These are phyloP conservation scores for Hyppa rectilinea DNA, from an alignment of 2,888 invertebrate species.

Conservation along the genomic window DNA sequence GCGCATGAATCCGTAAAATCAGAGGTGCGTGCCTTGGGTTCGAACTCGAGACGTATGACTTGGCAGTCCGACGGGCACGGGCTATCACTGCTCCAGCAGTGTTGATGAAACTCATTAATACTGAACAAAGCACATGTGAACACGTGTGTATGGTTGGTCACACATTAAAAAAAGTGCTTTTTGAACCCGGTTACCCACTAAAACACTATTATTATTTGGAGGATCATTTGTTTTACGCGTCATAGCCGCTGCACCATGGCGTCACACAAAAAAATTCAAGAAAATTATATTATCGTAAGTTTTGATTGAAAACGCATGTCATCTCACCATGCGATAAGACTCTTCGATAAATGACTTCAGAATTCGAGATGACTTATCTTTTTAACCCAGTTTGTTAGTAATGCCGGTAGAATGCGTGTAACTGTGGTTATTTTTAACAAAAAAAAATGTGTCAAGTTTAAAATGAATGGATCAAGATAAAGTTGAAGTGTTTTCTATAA, in stretches of 20 bases:
- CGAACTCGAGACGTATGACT: too few relatives aligned
- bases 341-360: slow-evolving; percentile 24
- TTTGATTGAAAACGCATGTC: slow-evolving; percentile 32
- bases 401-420: slow-evolving; percentile 21
- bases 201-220: too few relatives aligned
- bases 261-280: not conserved
- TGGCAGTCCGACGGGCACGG: too few relatives aligned
- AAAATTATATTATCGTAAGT: slow-evolving; percentile 9
- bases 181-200: too few relatives aligned
- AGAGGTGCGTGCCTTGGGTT: too few relatives aligned
- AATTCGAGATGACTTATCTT: slow-evolving; percentile 45
- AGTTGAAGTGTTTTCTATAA: slow-evolving; percentile 25
- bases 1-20: too few relatives aligned
- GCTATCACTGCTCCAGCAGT: too few relatives aligned
- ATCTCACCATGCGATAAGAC: slow-evolving; percentile 32
- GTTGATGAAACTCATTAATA: too few relatives aligned
- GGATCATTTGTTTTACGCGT: not conserved
- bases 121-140: too few relatives aligned
- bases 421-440: slow-evolving; percentile 37
- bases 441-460: slow-evolving; percentile 38
- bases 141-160: too few relatives aligned
- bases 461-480: slow-evolving; percentile 38
- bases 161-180: too few relatives aligned
- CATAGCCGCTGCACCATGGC: not conserved
- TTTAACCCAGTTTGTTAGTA: slow-evolving; percentile 41